Percentiles rank a stretch among this genome's conserved stretches.
Evolutionary conservation across 2,113 vertebrate species (phyloP).

Genomic region (Poeciliopsis retropinna): DNA sequence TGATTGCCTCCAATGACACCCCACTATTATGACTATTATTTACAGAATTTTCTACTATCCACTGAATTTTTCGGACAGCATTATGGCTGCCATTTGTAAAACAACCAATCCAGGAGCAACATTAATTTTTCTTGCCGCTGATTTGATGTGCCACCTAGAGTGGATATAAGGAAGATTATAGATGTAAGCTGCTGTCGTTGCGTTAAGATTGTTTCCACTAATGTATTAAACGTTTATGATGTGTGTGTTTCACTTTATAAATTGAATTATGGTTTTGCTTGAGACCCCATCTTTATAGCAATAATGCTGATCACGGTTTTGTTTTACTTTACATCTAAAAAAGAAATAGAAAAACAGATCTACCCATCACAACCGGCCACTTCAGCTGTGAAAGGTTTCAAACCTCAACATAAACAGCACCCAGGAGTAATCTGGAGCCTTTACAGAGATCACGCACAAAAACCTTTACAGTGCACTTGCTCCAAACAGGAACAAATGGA

Average conservation of each 20-base stretch:
- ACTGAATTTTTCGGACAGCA: too few species aligned
- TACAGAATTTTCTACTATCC: too few species aligned
- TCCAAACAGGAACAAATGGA: constrained; percentile 60
- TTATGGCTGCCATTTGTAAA: too few species aligned
- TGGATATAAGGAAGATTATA: too few species aligned
- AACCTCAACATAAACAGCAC: constrained; percentile 39
- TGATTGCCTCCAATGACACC: not conserved
- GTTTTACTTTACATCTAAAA: constrained; percentile 15
- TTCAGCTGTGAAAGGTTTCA: constrained; percentile 42
- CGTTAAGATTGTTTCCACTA: too few species aligned
- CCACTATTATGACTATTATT: too few species aligned
- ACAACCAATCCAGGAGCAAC: too few species aligned
- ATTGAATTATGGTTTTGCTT: not conserved
- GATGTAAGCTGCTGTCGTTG: too few species aligned
- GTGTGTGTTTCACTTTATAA: not conserved
- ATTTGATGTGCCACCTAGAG: too few species aligned
- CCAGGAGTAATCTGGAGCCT: constrained; percentile 56
- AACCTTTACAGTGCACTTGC: constrained; percentile 55
- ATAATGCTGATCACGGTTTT: constrained; percentile 50
- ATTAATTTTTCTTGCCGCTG: too few species aligned
- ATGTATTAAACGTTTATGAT: not conserved
- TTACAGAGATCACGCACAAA: constrained; percentile 53
- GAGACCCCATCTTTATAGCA: constrained; percentile 44
- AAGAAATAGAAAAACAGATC: constrained; percentile 22
- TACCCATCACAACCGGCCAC: constrained; percentile 11